Evolutionary conservation across 2,797 vertebrate species (phyloP), one percentile per base, ranked within the genome.

Genomic region (Tachyglossus aculeatus): DNA sequence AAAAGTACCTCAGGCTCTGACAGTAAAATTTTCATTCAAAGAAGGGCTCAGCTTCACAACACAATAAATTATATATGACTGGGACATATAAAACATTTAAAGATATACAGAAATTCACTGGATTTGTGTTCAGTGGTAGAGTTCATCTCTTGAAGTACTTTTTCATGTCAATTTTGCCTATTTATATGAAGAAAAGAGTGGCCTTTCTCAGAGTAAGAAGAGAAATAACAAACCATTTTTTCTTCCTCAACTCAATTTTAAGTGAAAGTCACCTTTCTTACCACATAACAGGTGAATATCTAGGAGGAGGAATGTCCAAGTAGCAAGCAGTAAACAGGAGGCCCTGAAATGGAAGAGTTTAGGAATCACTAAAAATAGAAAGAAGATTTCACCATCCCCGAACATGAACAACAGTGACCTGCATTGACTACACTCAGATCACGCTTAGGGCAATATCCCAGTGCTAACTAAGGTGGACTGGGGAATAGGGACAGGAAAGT

Each of bases 21-120:
- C 90, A 90, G 90, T 92, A 91, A 92, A 91, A 93, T 90, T 92
- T 90, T 92, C 90, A 92, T 92, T 93, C 91, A 93, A 87, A 90
- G 89, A 91, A 92, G 89, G 85, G 86, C 90, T 93, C 88, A 67
- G 93, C 89, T 91, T 92, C 91, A 91, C 90, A 94, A 93, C 91
- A 90, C 85, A 90, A 92, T 93, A 94, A 93, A 93, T 93, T 92
- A 93, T 93, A 92, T 90, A 93, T 93, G 89, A 91, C 86, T 67
- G 81, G 85, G 88, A 90, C 83, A 90, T 90, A 93, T 92, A 92
- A 93, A 93, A 94, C 90, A 93, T 93, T 93, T 91, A 93, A 89
- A 91, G 89, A 91, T 91, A 93, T 90, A 93, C 86, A 90, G 88
- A 88, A 89, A 88, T 84, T 85, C 85, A 81, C 81, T 75, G 56